Percentiles rank a stretch among this genome's conserved stretches.
These are phyloP conservation scores for Eurois occulta DNA, from an alignment of 2,888 invertebrate species.

Conservation along the genomic window DNA sequence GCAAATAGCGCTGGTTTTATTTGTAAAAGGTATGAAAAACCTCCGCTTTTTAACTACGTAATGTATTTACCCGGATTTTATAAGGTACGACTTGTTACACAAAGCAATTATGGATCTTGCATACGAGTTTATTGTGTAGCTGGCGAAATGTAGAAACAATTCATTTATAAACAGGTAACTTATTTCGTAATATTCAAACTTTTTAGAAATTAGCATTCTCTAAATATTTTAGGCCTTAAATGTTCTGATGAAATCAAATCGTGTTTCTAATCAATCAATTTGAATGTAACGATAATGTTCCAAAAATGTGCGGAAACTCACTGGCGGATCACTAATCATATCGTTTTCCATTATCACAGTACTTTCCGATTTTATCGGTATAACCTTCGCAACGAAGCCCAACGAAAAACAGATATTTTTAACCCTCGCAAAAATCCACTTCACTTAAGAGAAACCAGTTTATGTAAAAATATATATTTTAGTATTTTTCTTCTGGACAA, in stretches of 20 bases:
- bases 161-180: background rate
- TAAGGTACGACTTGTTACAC: background rate
- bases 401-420: background rate
- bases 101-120: constrained; percentile 7
- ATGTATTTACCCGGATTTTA: constrained; percentile 10
- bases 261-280: constrained; percentile 11
- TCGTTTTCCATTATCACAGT: background rate
- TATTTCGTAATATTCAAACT: background rate
- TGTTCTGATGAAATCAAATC: background rate
- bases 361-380: background rate
- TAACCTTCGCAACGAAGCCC: background rate
- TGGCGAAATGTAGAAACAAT: background rate
- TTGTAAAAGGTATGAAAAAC: constrained; percentile 33
- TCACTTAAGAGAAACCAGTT: background rate
- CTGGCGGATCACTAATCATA: constrained; percentile 28
- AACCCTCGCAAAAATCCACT: background rate
- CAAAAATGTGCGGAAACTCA: background rate
- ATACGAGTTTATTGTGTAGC: constrained; percentile 15
- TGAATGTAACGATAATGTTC: background rate
- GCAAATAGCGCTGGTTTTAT: constrained; percentile 27
- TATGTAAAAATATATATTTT: background rate
- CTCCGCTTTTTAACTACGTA: constrained; percentile 22
- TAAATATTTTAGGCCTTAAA: background rate
- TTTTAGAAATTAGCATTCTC: background rate
- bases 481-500: background rate